A percentile compares a stretch with the other conserved stretches of the same genome.
Evolutionary conservation across 2,113 vertebrate species (phyloP).

Genomic region (Talpa occidentalis): DNA sequence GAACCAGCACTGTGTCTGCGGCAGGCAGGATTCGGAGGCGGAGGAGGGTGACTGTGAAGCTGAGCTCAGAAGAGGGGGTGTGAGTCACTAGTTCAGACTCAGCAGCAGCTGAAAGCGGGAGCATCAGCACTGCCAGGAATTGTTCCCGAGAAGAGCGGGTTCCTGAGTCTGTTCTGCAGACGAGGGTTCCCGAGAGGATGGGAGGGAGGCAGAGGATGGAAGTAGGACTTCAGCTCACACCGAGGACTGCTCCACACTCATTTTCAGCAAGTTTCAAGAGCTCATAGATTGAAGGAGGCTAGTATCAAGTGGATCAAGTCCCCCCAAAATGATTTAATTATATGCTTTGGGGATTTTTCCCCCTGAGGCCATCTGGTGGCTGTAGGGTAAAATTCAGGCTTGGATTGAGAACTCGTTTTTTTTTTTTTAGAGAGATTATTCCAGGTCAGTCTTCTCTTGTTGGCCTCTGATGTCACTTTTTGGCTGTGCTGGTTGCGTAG

Average conservation of each 20-base stretch:
- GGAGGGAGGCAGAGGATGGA: not conserved
- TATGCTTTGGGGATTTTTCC: not conserved
- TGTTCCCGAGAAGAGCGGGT: not conserved
- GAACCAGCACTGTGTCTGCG: not conserved
- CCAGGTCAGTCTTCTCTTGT: conserved; percentile 24
- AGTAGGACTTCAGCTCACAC: not conserved
- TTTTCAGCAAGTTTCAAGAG: not conserved
- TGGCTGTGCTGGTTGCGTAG: not conserved
- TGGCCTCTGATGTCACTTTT: conserved; percentile 30
- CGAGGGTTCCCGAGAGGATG: not conserved
- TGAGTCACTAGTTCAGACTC: not conserved
- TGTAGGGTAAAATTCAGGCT: conserved; percentile 40
- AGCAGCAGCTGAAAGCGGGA: not conserved
- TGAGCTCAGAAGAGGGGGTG: not conserved
- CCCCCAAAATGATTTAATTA: not conserved
- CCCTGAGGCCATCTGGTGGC: conserved; percentile 51
- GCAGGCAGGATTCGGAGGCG: not conserved
- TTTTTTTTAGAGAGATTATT: not conserved
- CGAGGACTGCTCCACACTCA: not conserved
- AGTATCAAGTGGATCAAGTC: not conserved
- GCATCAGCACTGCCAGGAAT: not conserved
- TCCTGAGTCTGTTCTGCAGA: not conserved
- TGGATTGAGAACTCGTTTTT: not conserved
- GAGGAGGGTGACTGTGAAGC: not conserved
- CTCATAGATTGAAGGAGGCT: not conserved